A percentile compares a stretch with the other conserved stretches of the same genome.
phyloP scores from a whole-genome alignment of 2,888 invertebrate genomes.

The Itoplectis maculator region DNA sequence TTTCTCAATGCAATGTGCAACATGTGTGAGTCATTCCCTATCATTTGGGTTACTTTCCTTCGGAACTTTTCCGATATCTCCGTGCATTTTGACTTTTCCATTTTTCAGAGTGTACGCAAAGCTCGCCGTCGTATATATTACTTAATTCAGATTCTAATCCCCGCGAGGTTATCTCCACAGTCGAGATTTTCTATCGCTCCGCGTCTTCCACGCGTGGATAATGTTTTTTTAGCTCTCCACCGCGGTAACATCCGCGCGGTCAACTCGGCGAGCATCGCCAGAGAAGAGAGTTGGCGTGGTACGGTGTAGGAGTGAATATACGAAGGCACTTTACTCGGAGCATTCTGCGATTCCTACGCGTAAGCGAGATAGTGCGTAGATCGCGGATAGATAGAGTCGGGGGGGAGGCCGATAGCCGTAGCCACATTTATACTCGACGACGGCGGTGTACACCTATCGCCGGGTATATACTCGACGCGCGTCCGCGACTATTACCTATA shows the following conservation, averaged over 20 bases:
- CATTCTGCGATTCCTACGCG: slow-evolving; percentile 63
- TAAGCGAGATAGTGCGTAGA: slow-evolving; percentile 67
- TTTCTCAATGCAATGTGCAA: neutral
- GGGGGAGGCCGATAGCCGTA: slow-evolving; percentile 51
- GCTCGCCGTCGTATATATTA: slow-evolving; percentile 60
- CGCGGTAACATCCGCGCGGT: slow-evolving; percentile 21
- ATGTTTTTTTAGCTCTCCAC: slow-evolving; percentile 11
- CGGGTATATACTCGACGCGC: neutral
- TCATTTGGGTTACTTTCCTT: neutral
- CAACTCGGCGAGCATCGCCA: slow-evolving; percentile 15
- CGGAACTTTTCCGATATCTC: too few species aligned
- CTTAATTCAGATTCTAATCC: slow-evolving; percentile 68
- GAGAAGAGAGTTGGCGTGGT: slow-evolving; percentile 46
- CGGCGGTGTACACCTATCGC: neutral
- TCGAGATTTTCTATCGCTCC: slow-evolving; percentile 62
- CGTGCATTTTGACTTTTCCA: too few species aligned
- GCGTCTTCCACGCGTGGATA: slow-evolving; percentile 55
- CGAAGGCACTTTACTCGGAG: slow-evolving; percentile 66
- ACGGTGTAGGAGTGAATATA: slow-evolving; percentile 68
- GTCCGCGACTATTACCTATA: slow-evolving; percentile 8
- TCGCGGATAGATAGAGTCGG: slow-evolving; percentile 60
- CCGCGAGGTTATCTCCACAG: slow-evolving; percentile 61
- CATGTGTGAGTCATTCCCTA: too few species aligned
- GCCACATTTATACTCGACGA: slow-evolving; percentile 46
- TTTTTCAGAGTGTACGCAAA: too few species aligned